Base-by-base conservation (phyloP, 2,888 invertebrate species). In the Zonitis immaculata region DNA sequence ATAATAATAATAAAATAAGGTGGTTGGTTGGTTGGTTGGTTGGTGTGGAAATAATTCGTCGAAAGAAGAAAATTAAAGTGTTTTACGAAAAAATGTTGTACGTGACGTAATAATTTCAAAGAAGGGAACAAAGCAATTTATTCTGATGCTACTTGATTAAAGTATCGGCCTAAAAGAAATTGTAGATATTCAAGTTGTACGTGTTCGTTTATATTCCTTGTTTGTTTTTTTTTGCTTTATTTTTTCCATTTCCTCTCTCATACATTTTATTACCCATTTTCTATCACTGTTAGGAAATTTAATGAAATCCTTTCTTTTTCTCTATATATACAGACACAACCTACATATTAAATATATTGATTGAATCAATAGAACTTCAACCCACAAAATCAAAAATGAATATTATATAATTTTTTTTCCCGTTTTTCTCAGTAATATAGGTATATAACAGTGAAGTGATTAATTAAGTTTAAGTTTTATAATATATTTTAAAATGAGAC, bases 381-480 rank as follows among this genome's bases (percentile, higher is more conserved):
- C 22, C 22, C 3, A 22, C 3, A 22, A n/a, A n/a, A 44, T n/a
- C 22, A 26, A 22, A 22, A 8, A 26, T 22, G 22, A n/a, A 44
- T 16, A 39, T 22, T 22, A 3, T 22, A n/a, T n/a, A n/a, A n/a
- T n/a, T n/a, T n/a, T n/a, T n/a, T n/a, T n/a, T n/a, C n/a, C n/a
- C n/a, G n/a, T n/a, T n/a, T n/a, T n/a, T n/a, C n/a, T n/a, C n/a
- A n/a, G n/a, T n/a, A n/a, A n/a, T n/a, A n/a, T n/a, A n/a, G n/a
- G n/a, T n/a, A n/a, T n/a, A n/a, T n/a, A n/a, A n/a, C n/a, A 35
- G 16, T 8, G 16, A 16, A 49, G 65, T 66, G 66, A 67, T 66
- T 66, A 67, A 67, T 67, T 66, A 65, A 67, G 64, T 64, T 63
- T 64, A 60, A n/a, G 62, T 54, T 52, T 57, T 44, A 60, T 56